Percentiles rank a stretch among this genome's conserved stretches.
These are phyloP conservation scores for Otus sunia DNA, from an alignment of 2,113 vertebrate genomes.

Conservation along the genomic window DNA sequence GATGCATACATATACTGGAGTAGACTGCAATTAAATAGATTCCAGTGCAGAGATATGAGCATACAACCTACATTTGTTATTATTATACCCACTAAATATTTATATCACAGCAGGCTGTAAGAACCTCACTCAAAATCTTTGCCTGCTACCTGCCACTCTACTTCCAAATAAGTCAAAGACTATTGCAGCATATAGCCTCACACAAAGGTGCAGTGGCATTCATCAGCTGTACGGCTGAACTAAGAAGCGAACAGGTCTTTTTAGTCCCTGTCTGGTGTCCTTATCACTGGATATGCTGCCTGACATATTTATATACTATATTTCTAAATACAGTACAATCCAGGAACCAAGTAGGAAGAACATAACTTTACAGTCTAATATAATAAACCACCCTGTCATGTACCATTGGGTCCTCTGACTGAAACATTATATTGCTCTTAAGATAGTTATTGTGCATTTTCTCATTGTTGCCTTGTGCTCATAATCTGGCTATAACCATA, in stretches of 20 bases:
- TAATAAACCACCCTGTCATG: neutral
- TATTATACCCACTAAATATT: neutral
- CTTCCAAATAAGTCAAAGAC: neutral
- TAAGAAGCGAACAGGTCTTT: neutral
- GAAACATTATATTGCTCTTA: neutral
- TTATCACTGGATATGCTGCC: neutral
- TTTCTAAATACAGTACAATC: neutral
- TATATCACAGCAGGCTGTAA: neutral
- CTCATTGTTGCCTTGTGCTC: neutral
- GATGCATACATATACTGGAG: neutral
- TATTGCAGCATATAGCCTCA: neutral
- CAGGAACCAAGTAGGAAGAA: neutral
- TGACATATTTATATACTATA: neutral
- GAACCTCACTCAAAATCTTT: neutral
- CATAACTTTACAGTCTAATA: neutral
- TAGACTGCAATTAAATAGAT: neutral
- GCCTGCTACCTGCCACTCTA: neutral
- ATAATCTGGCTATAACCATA: neutral
- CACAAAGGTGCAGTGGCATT: neutral
- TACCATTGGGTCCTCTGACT: neutral
- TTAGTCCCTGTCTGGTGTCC: neutral
- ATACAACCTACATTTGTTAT: neutral
- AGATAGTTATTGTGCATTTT: neutral
- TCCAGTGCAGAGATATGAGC: neutral
- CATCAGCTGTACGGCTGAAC: neutral